Base-by-base conservation (phyloP, 2,888 invertebrate species). In the Punctoribates punctum region DNA sequence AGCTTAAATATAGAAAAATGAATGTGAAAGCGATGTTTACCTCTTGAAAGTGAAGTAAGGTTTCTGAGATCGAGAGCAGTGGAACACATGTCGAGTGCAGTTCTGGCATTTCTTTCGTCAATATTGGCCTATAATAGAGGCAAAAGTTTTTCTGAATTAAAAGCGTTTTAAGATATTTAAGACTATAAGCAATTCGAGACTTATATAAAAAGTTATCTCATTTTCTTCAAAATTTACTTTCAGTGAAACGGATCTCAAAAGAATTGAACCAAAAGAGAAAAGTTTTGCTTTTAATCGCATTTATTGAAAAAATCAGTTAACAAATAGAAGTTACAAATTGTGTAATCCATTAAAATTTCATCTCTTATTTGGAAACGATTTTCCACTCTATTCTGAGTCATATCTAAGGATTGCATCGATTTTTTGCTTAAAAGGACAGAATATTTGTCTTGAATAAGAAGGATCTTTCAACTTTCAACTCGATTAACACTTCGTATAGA, bases 221-320 rank as follows among this genome's bases (percentile, higher is more conserved):
- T 48, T 48, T 48, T 48, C n/a, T 48, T 48, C 3, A 17, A 8
- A 48, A 17, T 48, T 17, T 13, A 48, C 9, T 20, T 57, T n/a
- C 20, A 60, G 29, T 20, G 60, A 60, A 65, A 65, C 27, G n/a
- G 34, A 29, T 29, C 62, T 65, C 15, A 65, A 70, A 70, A 70
- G 70, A 70, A 70, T 70, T 70, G 70, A 70, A 70, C 8, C 70
- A 70, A 70, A 70, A 70, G 42, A 25, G 8, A 48, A n/a, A 25
- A 34, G 34, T 17, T 34, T 67, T 29, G 23, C 46, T 20, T 42
- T 70, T 42, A 46, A 42, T 70, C 20, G 29, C 4, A 11, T 65
- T 15, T 65, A 65, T 65, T 34, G 62, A 65, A n/a, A 65, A 15
- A 65, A n/a, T 17, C 8, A 57, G n/a, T 57, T 57, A 57, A 20